Evolutionary conservation across 2,888 invertebrate species (phyloP).

Genomic region (Drosophila longiperda): DNA sequence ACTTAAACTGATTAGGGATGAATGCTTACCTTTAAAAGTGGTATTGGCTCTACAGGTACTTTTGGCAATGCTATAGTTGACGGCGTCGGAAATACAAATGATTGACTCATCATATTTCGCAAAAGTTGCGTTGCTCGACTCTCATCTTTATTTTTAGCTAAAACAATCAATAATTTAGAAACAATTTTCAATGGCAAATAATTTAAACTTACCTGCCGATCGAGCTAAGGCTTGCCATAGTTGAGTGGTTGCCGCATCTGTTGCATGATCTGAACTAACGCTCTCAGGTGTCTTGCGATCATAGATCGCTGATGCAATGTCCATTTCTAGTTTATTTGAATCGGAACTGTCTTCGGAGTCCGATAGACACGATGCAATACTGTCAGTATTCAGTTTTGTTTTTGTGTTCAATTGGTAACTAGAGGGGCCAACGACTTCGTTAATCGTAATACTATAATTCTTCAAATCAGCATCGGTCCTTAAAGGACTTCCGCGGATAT

Average conservation of each 20-base stretch:
- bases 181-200: neutral
- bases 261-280: slow-evolving; percentile 83
- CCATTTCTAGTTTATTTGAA: slow-evolving; percentile 80
- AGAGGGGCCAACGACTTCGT: slow-evolving; percentile 58
- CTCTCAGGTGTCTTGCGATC: slow-evolving; percentile 83
- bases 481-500: slow-evolving; percentile 54
- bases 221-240: slow-evolving; percentile 85
- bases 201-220: slow-evolving; percentile 80
- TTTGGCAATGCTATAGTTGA: slow-evolving; percentile 84
- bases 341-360: slow-evolving; percentile 87
- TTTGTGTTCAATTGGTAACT: slow-evolving; percentile 50
- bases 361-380: slow-evolving; percentile 77
- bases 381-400: slow-evolving; percentile 48
- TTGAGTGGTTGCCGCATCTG: slow-evolving; percentile 85
- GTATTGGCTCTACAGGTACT: slow-evolving; percentile 83
- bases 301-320: slow-evolving; percentile 60
- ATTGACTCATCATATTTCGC: slow-evolving; percentile 91
- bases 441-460: slow-evolving; percentile 74
- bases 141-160: slow-evolving; percentile 85
- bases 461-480: slow-evolving; percentile 57
- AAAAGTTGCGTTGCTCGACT: slow-evolving; percentile 91
- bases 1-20: neutral
- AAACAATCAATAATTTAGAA: neutral
- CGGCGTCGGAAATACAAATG: slow-evolving; percentile 89
- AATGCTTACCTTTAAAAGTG: slow-evolving; percentile 82